These are phyloP conservation scores for Tragelaphus imberbis DNA, from an alignment of 2,113 vertebrate genomes.

Conservation along the genomic window DNA sequence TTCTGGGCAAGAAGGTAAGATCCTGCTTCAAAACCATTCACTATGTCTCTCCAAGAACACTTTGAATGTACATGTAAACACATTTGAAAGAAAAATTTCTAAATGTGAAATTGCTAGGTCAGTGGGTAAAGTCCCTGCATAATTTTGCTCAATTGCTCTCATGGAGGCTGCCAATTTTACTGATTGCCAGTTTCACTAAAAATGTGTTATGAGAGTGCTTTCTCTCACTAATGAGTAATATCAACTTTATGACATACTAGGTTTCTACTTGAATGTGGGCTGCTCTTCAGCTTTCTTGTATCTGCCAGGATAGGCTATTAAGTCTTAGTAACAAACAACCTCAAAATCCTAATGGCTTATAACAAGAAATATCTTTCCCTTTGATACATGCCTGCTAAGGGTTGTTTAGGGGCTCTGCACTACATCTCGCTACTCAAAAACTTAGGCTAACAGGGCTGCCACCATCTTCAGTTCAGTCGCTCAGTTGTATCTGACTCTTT, in stretches of 20 bases:
- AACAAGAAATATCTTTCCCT: neutral
- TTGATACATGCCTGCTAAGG: neutral
- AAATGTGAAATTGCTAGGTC: neutral
- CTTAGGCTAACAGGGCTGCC: neutral
- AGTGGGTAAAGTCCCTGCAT: neutral
- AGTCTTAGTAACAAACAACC: neutral
- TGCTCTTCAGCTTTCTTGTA: neutral
- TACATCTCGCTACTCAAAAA: neutral
- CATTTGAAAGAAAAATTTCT: slow-evolving; percentile 21
- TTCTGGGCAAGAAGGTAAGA: neutral
- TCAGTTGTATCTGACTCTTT: neutral
- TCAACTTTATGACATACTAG: neutral
- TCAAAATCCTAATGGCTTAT: neutral
- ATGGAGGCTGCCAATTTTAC: neutral
- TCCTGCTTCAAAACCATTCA: neutral
- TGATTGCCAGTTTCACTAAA: neutral
- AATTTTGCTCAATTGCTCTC: neutral
- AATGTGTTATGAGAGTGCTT: neutral
- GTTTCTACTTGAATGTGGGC: neutral
- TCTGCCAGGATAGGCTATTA: neutral
- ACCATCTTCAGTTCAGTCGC: neutral
- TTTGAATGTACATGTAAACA: neutral
- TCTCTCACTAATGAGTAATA: neutral
- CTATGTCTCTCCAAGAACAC: neutral
- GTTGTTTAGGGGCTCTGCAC: neutral